Percentiles rank a stretch among this genome's conserved stretches.
Evolutionary conservation across 2,888 invertebrate genomes (phyloP).

Genomic region (Cabera pusaria): DNA sequence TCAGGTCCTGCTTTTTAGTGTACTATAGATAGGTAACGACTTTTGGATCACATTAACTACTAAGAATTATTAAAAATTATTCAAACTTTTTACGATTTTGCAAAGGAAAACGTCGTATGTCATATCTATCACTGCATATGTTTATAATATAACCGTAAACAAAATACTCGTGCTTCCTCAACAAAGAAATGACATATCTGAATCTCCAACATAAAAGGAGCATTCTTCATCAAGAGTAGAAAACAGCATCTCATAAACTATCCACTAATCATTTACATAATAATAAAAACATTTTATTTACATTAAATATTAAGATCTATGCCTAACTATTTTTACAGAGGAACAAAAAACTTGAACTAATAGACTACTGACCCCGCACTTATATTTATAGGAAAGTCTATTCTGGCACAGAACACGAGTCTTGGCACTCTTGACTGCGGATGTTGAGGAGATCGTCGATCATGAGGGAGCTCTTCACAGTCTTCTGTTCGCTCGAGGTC

Average conservation of each 20-base stretch:
- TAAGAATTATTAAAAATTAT: too few relatives aligned
- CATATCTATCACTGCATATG: too few relatives aligned
- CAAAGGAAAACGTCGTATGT: too few relatives aligned
- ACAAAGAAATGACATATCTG: background rate
- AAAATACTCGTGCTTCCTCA: background rate
- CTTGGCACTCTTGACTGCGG: slow-evolving; percentile 59
- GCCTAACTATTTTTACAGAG: slow-evolving; percentile 75
- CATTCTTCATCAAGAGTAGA: slow-evolving; percentile 59
- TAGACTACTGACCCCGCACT: slow-evolving; percentile 66
- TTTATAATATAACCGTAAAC: too few relatives aligned
- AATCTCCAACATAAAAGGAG: slow-evolving; percentile 19
- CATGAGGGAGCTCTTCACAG: slow-evolving; percentile 64
- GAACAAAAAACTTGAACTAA: slow-evolving; percentile 80
- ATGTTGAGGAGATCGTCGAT: slow-evolving; percentile 72
- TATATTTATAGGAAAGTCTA: slow-evolving; percentile 51
- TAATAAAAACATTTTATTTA: slow-evolving; percentile 80
- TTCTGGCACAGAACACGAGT: slow-evolving; percentile 63
- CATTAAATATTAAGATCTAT: slow-evolving; percentile 73
- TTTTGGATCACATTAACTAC: too few relatives aligned
- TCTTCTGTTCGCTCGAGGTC: slow-evolving; percentile 60
- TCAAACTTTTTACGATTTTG: too few relatives aligned
- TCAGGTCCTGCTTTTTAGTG: too few relatives aligned
- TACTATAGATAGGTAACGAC: too few relatives aligned
- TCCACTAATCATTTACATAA: slow-evolving; percentile 73
- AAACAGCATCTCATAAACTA: slow-evolving; percentile 48